Base-by-base conservation (phyloP, 1,140 invertebrate genomes). In the Panagrolaimus sp. region DNA sequence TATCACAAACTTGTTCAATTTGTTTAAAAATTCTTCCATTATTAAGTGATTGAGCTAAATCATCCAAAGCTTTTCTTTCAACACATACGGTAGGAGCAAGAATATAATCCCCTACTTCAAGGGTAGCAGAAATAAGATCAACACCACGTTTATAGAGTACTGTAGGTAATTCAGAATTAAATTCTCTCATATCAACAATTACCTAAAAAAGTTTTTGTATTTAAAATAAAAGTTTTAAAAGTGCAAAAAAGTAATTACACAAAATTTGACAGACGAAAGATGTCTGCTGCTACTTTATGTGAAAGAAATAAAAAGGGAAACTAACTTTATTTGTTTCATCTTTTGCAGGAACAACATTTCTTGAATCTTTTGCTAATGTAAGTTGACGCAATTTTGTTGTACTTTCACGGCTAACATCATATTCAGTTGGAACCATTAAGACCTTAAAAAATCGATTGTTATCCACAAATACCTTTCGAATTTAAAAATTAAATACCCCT, bases 81-180 rank as follows among this genome's bases (percentile, higher is more conserved):
- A 98, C 89, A 80, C 91, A 95, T 75, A 97, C 91, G 27, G 97
- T 92, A 0, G 93, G 91, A 0, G 94, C 94, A 1, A 99, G 85
- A 76, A 99, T 94, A 81, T 99, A 99, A 85, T 99, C 96, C 1
- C 94, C 94, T 62, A 98, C 89, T 90, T 90, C 87, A 53, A 97
- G 88, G 1, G 91, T 93, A 0, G 93, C 86, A 1, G 96, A 95
- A 80, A 93, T 89, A 69, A 98, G 90, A 77, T 95, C 91, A 69
- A 98, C 90, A 2, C 92, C 92, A 72, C 92, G 87, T 80, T 91
- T 90, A 82, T 98, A 93, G 62, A 99, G 88, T 44, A 98, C 85
- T 7, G 92, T 90, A 0, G 96, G 96, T 16, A 99, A 85, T 83
- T 98, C 94, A 72, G 92, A 95, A 61, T 94, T 88, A 83, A 99